phyloP scores from a whole-genome alignment of 2,888 invertebrate genomes.

The Chrysomela aeneicollis region DNA sequence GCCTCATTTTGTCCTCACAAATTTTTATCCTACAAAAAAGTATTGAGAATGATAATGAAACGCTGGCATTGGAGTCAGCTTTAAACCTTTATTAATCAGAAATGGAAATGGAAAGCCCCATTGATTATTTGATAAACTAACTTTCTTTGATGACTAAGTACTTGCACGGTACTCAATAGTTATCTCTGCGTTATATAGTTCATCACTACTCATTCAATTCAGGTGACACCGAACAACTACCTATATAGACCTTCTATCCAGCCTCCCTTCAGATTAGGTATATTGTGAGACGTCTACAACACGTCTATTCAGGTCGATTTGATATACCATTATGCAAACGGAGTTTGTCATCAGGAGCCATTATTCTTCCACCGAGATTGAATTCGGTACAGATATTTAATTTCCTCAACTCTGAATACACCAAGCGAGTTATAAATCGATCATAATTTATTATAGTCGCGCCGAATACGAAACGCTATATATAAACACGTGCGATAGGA shows the following conservation, averaged over 20 bases:
- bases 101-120: no score
- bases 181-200: no score
- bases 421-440: constrained; percentile 30
- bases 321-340: constrained; percentile 6
- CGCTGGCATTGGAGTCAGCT: no score
- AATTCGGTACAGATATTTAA: constrained; percentile 33
- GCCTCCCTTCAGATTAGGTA: not conserved
- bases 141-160: no score
- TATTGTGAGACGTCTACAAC: not conserved
- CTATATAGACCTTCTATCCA: constrained; percentile 2
- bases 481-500: not conserved
- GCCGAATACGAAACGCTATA: constrained; percentile 24
- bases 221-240: not conserved
- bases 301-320: constrained; percentile 5
- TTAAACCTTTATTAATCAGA: no score
- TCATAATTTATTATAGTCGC: constrained; percentile 29
- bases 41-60: no score
- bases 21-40: no score
- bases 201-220: not conserved
- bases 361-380: constrained; percentile 21
- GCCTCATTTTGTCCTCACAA: no score
- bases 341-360: constrained; percentile 23
- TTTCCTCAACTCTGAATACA: constrained; percentile 31
- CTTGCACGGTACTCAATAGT: no score
- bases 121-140: no score